These are phyloP conservation scores for Xylocampa areola DNA, from an alignment of 2,888 invertebrate genomes.

Conservation along the genomic window DNA sequence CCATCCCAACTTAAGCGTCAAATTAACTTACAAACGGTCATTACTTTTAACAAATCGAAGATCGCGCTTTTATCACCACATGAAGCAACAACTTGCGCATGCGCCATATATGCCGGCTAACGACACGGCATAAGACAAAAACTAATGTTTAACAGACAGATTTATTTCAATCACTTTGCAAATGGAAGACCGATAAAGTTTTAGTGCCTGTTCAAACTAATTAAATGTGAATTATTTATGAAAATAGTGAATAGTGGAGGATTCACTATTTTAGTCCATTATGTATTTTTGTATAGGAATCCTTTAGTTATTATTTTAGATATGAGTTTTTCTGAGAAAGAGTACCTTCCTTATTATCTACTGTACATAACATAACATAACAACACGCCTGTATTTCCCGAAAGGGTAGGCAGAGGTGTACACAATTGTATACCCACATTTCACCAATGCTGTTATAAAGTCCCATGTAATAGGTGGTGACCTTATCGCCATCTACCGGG, in stretches of 20 bases:
- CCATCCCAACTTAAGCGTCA: background rate
- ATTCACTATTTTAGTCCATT: no score
- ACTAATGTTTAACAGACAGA: conserved; percentile 49
- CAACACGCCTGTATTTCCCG: no score
- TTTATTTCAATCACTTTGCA: conserved; percentile 68
- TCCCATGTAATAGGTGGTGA: no score
- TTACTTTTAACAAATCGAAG: conserved; percentile 18
- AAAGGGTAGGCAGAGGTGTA: no score
- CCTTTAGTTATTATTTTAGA: conserved; percentile 15
- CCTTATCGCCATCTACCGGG: no score
- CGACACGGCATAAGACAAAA: conserved; percentile 43
- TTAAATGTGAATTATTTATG: conserved; percentile 47
- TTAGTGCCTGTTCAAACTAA: conserved; percentile 48
- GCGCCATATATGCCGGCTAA: conserved; percentile 36
- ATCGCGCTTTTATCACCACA: background rate
- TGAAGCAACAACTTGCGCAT: conserved; percentile 4
- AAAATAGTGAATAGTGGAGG: conserved; percentile 12
- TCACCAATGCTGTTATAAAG: no score
- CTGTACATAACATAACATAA: no score
- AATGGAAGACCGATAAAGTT: conserved; percentile 53
- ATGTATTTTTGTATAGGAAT: conserved; percentile 17
- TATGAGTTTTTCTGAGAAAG: background rate
- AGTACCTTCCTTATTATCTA: no score
- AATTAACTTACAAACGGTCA: conserved; percentile 10
- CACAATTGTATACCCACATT: no score